Evolutionary conservation across 2,888 invertebrate genomes (phyloP).

Genomic region (Cephus pulcher): DNA sequence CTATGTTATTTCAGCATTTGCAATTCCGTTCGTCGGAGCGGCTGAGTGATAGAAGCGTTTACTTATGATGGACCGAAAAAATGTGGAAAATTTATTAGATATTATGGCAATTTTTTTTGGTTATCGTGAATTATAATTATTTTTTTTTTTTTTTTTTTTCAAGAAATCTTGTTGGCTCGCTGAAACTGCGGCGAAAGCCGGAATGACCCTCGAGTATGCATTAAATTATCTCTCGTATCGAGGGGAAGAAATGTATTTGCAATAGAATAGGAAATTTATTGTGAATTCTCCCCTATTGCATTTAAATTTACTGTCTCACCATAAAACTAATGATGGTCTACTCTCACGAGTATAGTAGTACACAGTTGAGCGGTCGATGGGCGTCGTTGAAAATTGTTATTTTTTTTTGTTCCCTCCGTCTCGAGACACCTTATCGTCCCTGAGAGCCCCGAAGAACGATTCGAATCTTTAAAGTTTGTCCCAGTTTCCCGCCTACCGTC

Average conservation of each 20-base stretch:
- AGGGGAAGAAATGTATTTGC: slow-evolving; percentile 34
- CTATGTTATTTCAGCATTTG: not conserved
- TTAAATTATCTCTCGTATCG: slow-evolving; percentile 34
- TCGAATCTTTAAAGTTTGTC: slow-evolving; percentile 29
- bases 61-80: not conserved
- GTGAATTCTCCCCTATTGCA: slow-evolving; percentile 44
- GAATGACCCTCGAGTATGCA: slow-evolving; percentile 44
- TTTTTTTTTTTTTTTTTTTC: too few relatives aligned
- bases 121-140: not conserved
- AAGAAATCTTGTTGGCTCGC: not conserved
- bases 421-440: slow-evolving; percentile 1
- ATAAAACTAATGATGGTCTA: slow-evolving; percentile 52
- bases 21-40: not conserved
- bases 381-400: slow-evolving; percentile 39
- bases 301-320: slow-evolving; percentile 50
- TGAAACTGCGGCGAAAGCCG: not conserved
- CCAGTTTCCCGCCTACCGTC: slow-evolving; percentile 28
- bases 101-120: not conserved
- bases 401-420: slow-evolving; percentile 28
- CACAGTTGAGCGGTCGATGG: slow-evolving; percentile 27
- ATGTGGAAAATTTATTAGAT: not conserved
- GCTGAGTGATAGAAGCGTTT: not conserved
- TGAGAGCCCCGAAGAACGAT: slow-evolving; percentile 16
- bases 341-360: slow-evolving; percentile 24
- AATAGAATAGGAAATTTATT: slow-evolving; percentile 59